phyloP scores from a whole-genome alignment of 2,888 invertebrate species.

The Pristionchus entomophagus region DNA sequence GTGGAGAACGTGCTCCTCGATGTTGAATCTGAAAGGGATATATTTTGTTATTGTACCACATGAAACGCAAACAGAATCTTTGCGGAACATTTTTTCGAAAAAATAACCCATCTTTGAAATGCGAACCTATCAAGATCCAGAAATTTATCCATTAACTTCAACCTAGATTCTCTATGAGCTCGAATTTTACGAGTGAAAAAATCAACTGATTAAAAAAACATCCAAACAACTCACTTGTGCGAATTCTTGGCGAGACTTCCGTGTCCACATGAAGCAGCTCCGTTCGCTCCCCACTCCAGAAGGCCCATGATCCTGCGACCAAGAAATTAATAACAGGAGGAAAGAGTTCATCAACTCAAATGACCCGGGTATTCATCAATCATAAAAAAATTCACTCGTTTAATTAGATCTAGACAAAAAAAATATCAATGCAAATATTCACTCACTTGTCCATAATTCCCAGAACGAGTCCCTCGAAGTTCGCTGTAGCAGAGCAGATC shows the following conservation, averaged over 20 bases:
- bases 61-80: too few relatives aligned
- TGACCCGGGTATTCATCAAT: too few relatives aligned
- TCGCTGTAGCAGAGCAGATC: slow-evolving; percentile 86
- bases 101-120: too few relatives aligned
- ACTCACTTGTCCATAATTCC: slow-evolving; percentile 86
- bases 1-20: slow-evolving; percentile 66
- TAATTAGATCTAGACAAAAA: too few relatives aligned
- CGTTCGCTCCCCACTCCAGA: slow-evolving; percentile 43
- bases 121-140: too few relatives aligned
- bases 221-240: slow-evolving; percentile 15
- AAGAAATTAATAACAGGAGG: too few relatives aligned
- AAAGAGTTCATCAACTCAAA: too few relatives aligned
- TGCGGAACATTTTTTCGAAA: too few relatives aligned
- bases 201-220: not conserved
- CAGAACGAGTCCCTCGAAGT: slow-evolving; percentile 90
- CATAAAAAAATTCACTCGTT: too few relatives aligned
- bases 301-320: not conserved
- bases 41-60: slow-evolving; percentile 39
- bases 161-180: too few relatives aligned
- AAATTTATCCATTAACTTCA: too few relatives aligned
- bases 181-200: too few relatives aligned
- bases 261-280: slow-evolving; percentile 45
- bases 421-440: not conserved
- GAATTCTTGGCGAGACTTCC: slow-evolving; percentile 35
- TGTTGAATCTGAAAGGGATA: slow-evolving; percentile 50